Conservation (phyloP, 2,113 vertebrate genomes). For the Colossoma macropomum region DNA sequence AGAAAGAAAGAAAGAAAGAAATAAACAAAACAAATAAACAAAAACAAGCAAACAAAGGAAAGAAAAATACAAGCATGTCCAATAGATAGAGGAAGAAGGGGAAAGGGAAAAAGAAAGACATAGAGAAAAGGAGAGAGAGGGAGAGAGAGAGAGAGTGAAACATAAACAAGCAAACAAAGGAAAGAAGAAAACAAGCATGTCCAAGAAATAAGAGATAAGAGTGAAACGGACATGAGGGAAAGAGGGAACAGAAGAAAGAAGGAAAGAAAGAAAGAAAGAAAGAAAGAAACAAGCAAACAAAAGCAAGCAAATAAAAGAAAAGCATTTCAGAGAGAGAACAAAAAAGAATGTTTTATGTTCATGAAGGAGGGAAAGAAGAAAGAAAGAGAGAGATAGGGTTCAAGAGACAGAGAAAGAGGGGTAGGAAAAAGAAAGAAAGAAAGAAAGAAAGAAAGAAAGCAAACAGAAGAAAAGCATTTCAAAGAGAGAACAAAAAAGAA, state of each 20-base stretch:
- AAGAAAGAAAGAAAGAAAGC: conserved; percentile 28
- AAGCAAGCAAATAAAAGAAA: conserved; percentile 29
- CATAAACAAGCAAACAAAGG: background rate
- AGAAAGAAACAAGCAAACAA: background rate
- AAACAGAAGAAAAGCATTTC: conserved; percentile 56
- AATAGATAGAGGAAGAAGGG: background rate
- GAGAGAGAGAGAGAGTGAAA: conserved; percentile 10
- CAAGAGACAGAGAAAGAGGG: too few species aligned
- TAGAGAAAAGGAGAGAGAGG: conserved; percentile 24
- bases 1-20: conserved; percentile 35
- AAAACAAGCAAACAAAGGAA: background rate
- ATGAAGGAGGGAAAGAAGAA: conserved; percentile 1
- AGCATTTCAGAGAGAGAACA: conserved; percentile 8
- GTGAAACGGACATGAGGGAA: conserved; percentile 50
- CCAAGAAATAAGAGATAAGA: conserved; percentile 16
- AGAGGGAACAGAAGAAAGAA: background rate
- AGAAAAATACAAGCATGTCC: background rate
- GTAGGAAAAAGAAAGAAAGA: conserved; percentile 36
- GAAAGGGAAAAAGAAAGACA: conserved; percentile 27
- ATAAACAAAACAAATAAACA: conserved; percentile 57
- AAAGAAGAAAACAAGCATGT: background rate
- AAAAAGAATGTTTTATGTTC: background rate
- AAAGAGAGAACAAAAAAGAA: conserved; percentile 23
- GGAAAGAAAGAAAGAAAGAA: conserved; percentile 49
- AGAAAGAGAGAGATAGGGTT: conserved; percentile 49